A percentile compares a stretch with the other conserved stretches of the same genome.
Conservation (phyloP, 2,797 vertebrate genomes). For the Gadopsis marmoratus region DNA sequence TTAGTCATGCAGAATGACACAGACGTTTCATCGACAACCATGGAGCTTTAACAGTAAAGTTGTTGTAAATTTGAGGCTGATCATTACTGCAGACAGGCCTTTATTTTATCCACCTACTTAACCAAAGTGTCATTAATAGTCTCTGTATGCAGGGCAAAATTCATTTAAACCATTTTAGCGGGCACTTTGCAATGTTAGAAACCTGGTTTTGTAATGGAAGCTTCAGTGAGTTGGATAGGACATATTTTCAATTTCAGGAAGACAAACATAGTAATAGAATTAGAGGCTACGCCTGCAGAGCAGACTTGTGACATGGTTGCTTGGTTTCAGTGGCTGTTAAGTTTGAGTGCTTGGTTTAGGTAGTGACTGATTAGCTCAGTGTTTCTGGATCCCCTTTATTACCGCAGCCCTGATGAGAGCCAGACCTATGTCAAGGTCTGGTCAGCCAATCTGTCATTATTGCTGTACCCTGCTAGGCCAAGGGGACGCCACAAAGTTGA, state of each 20-base stretch:
- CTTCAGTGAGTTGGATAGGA: constrained; percentile 19
- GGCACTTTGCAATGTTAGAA: neutral
- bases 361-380: constrained; percentile 70
- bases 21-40: constrained; percentile 15
- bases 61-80: constrained; percentile 28
- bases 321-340: constrained; percentile 74
- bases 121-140: constrained; percentile 37
- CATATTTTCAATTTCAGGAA: constrained; percentile 34
- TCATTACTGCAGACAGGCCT: constrained; percentile 9
- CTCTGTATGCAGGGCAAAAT: constrained; percentile 22
- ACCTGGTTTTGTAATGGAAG: constrained; percentile 14
- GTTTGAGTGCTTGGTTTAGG: constrained; percentile 70
- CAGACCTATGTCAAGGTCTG: constrained; percentile 81
- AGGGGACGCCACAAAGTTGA: constrained; percentile 68
- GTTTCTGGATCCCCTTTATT: constrained; percentile 66
- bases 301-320: constrained; percentile 47
- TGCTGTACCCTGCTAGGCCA: constrained; percentile 63
- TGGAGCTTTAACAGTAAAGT: constrained; percentile 22
- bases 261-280: constrained; percentile 32
- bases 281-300: constrained; percentile 36
- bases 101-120: constrained; percentile 41
- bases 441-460: constrained; percentile 83
- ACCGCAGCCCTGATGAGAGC: constrained; percentile 72
- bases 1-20: constrained; percentile 39
- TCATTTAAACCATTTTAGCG: constrained; percentile 16